A percentile compares a stretch with the other conserved stretches of the same genome.
phyloP scores from a whole-genome alignment of 92 coral and sea anemone genomes.

The Zoanthus gigantus region DNA sequence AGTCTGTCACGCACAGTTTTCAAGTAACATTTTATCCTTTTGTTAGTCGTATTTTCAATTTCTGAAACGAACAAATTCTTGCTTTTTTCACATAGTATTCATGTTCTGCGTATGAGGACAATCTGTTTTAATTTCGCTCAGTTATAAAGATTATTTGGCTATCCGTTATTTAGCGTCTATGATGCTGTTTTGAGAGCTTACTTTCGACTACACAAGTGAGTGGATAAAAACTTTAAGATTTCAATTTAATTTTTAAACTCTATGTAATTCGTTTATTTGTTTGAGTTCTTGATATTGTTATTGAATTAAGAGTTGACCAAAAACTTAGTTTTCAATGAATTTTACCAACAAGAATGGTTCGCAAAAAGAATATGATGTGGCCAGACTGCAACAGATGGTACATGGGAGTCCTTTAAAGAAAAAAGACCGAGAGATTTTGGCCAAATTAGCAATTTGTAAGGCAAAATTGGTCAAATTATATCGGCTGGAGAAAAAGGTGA shows the following conservation, averaged over 20 bases:
- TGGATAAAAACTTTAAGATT: neutral
- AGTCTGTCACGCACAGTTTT: conserved; percentile 8
- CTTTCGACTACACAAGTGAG: conserved; percentile 1
- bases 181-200: conserved; percentile 1
- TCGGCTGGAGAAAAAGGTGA: conserved; percentile 24
- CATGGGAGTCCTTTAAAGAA: conserved; percentile 43
- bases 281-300: neutral
- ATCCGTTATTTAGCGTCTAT: neutral
- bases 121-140: conserved; percentile 9
- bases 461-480: conserved; percentile 22
- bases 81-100: conserved; percentile 12
- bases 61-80: conserved; percentile 12
- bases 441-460: conserved; percentile 10
- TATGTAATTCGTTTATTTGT: neutral
- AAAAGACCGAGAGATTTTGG: conserved; percentile 17
- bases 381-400: conserved; percentile 30
- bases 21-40: conserved; percentile 1
- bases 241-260: neutral
- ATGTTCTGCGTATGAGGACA: conserved; percentile 14
- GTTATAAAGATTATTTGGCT: conserved; percentile 11
- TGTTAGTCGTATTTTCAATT: conserved; percentile 6
- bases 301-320: neutral
- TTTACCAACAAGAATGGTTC: conserved; percentile 26
- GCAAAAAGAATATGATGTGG: conserved; percentile 34
- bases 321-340: neutral